phyloP scores from a whole-genome alignment of 2,888 invertebrate species.

The Hydroisotoma schaefferi region DNA sequence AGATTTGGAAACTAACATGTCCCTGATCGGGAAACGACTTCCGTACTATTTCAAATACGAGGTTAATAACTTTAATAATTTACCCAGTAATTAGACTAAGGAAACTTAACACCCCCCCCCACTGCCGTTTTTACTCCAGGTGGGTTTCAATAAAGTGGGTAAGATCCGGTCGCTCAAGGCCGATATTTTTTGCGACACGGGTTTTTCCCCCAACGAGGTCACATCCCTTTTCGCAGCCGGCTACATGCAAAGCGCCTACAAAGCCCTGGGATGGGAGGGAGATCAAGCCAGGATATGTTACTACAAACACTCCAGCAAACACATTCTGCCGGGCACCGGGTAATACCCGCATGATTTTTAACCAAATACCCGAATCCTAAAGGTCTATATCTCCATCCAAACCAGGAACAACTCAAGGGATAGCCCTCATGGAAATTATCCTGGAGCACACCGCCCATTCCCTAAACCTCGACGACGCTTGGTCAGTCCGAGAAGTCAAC shows the following conservation, averaged over 20 bases:
- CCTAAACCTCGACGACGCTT: constrained; percentile 52
- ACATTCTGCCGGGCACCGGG: neutral
- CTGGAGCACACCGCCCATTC: constrained; percentile 54
- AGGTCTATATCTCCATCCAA: too few relatives aligned
- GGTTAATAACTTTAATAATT: neutral
- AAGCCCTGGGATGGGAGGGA: neutral
- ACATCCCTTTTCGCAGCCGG: neutral
- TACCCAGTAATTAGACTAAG: neutral
- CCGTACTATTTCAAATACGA: neutral
- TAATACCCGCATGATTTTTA: too few relatives aligned
- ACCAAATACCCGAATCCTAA: too few relatives aligned
- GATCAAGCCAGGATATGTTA: neutral
- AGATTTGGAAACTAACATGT: neutral
- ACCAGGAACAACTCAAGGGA: neutral
- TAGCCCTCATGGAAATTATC: constrained; percentile 51
- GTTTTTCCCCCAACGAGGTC: neutral
- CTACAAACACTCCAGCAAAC: neutral
- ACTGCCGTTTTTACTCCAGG: neutral
- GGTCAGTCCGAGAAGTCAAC: constrained; percentile 59
- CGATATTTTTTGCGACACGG: neutral
- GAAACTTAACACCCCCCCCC: neutral
- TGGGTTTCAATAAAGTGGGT: neutral
- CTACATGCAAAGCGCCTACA: neutral
- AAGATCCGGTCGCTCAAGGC: neutral
- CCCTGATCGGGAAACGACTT: neutral